A percentile compares a stretch with the other conserved stretches of the same genome.
These are phyloP conservation scores for Mustelus asterias DNA, from an alignment of 2,113 vertebrate genomes.

Conservation along the genomic window DNA sequence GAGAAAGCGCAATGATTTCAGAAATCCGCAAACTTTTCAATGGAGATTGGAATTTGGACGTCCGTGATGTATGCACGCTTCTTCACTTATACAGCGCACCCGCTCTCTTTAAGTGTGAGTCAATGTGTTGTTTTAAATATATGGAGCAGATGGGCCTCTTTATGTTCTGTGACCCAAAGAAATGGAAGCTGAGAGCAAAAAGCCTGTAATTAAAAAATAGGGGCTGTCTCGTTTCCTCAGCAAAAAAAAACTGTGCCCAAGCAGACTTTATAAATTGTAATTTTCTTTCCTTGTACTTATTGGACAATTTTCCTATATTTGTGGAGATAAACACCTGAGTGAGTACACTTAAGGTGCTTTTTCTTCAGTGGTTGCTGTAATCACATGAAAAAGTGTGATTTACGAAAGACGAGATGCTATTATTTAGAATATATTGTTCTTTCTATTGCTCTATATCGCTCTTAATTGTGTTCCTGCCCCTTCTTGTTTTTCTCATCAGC, in stretches of 20 bases:
- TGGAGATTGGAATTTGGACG: background rate
- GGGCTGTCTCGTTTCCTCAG: background rate
- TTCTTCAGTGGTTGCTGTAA: background rate
- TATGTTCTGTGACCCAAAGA: background rate
- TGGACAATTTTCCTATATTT: background rate
- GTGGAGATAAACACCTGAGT: background rate
- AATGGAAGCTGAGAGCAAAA: background rate
- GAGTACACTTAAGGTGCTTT: background rate
- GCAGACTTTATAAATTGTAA: constrained; percentile 19
- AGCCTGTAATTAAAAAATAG: background rate
- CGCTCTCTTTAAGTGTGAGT: background rate
- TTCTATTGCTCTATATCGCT: background rate
- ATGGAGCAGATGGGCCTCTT: background rate
- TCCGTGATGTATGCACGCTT: no score
- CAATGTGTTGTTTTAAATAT: background rate
- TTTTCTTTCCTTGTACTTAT: background rate
- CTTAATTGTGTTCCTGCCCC: background rate
- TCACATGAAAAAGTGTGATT: background rate
- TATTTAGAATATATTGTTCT: background rate
- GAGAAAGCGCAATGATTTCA: background rate
- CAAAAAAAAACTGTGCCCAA: constrained; percentile 1
- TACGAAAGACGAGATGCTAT: background rate
- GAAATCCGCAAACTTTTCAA: background rate
- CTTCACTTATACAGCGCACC: background rate
- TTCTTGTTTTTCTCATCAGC: background rate